A percentile compares a stretch with the other conserved stretches of the same genome.
Conservation (phyloP, 2,113 vertebrate species). For the Anas platyrhynchos region DNA sequence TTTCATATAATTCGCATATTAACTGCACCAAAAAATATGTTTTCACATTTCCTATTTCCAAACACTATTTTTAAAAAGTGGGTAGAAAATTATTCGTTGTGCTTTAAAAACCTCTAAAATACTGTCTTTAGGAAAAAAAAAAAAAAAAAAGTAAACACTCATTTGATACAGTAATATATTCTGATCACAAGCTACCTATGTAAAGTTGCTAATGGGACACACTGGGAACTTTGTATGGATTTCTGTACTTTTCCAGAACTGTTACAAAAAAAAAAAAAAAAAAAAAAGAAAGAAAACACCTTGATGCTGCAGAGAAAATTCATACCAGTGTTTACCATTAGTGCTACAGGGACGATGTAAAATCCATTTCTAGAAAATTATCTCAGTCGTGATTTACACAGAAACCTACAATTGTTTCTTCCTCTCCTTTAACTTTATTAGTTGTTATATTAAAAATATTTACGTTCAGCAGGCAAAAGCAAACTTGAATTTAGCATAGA, state of each 20-base stretch:
- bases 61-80: background rate
- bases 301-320: slow-evolving; percentile 25
- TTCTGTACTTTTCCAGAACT: slow-evolving; percentile 72
- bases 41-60: background rate
- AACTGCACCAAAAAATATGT: slow-evolving; percentile 20
- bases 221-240: slow-evolving; percentile 58
- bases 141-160: slow-evolving; percentile 54
- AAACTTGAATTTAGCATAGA: slow-evolving; percentile 64
- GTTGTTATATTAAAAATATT: slow-evolving; percentile 61
- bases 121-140: slow-evolving; percentile 53
- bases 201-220: slow-evolving; percentile 58
- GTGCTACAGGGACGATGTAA: background rate
- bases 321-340: background rate
- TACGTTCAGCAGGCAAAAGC: slow-evolving; percentile 55
- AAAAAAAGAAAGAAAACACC: slow-evolving; percentile 27
- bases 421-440: slow-evolving; percentile 58
- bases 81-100: background rate
- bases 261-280: slow-evolving; percentile 59
- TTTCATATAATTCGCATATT: slow-evolving; percentile 47
- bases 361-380: slow-evolving; percentile 69
- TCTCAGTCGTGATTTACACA: slow-evolving; percentile 36
- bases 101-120: background rate
- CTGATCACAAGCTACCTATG: slow-evolving; percentile 70
- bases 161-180: slow-evolving; percentile 62
- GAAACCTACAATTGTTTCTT: slow-evolving; percentile 57